Evolutionary conservation across 2,797 vertebrate genomes (phyloP).

Genomic region (Geotria australis): DNA sequence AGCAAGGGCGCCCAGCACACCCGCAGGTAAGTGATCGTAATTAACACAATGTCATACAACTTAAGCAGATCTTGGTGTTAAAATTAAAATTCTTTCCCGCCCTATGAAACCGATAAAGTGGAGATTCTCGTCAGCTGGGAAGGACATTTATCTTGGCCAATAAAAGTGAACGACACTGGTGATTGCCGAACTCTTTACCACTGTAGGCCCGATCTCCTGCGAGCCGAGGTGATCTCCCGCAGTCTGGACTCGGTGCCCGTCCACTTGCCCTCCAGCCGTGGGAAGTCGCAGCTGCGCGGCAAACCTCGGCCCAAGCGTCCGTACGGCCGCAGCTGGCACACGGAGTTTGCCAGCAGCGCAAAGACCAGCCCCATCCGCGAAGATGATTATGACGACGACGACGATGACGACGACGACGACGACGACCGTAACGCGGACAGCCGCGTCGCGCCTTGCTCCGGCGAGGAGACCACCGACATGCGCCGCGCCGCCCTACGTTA

Average conservation of each 20-base stretch:
- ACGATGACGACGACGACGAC: not conserved
- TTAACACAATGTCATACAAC: too few relatives aligned
- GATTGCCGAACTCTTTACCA: not conserved
- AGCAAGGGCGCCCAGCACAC: not conserved
- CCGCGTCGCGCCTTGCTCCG: not conserved
- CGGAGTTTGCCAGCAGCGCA: not conserved
- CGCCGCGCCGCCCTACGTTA: conserved; percentile 10
- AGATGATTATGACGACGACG: not conserved
- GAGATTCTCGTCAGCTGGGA: too few relatives aligned
- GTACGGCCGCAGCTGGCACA: not conserved
- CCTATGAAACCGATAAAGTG: too few relatives aligned
- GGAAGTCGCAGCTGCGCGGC: conserved; percentile 34
- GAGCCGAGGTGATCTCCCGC: conserved; percentile 61
- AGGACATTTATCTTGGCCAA: too few relatives aligned
- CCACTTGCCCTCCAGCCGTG: conserved; percentile 47
- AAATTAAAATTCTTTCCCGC: too few relatives aligned
- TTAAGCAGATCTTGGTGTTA: too few relatives aligned
- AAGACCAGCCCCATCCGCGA: not conserved
- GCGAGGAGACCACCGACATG: too few relatives aligned
- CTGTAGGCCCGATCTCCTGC: conserved; percentile 52
- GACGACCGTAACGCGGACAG: not conserved
- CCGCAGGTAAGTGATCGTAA: not conserved
- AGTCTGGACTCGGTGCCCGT: conserved; percentile 61
- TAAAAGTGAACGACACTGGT: too few relatives aligned
- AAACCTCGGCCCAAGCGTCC: conserved; percentile 14